Evolutionary conservation across 2,113 vertebrate genomes (phyloP), one percentile per base, ranked within the genome.

Genomic region (Sebastes fasciatus): DNA sequence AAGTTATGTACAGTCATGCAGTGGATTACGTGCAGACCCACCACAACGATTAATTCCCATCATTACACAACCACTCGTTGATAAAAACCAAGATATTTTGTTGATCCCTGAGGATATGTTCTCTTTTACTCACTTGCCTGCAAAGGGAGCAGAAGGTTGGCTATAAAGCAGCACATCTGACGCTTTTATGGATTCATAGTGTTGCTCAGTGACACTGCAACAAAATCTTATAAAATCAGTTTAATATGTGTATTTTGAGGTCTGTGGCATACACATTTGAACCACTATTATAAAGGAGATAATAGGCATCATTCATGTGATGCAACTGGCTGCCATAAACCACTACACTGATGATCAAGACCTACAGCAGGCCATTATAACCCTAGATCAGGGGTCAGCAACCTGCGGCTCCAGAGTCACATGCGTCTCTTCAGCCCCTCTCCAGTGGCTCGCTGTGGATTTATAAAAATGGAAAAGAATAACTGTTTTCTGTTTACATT

Each of bases 51-150:
- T 0, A 9, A 40, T 48, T 8, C 45, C 19, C 64, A 9, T 68
- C 14, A 69, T 23, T 46, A 64, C 64, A 77, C 42, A 75, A 52
- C 7, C 58, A 16, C 48, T 52, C 66, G 17, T 61, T 84, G 34
- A 54, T 68, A 14, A 58, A 82, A 66, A 62, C n/a, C 43, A 11
- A 10, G 8, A 76, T 6, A 42, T 68, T 46, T 54, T 67, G 70
- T 77, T 67, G 63, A 79, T 76, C 64, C 66, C 49, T 45, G 16
- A 40, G 21, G 34, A 43, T 14, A 52, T 46, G n/a, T 63, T 76
- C 5, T 65, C 42, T 23, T 48, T 61, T 43, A 19, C 51, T 55
- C 4, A 12, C n/a, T 51, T 26, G 5, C 42, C 17, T 74, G 13
- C 43, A n/a, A 43, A 46, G 13, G 14, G 4, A 43, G 23, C 71